Evolutionary conservation across 2,113 vertebrate genomes (phyloP), one percentile per base, ranked within the genome.

Genomic region (Lepus timidus): DNA sequence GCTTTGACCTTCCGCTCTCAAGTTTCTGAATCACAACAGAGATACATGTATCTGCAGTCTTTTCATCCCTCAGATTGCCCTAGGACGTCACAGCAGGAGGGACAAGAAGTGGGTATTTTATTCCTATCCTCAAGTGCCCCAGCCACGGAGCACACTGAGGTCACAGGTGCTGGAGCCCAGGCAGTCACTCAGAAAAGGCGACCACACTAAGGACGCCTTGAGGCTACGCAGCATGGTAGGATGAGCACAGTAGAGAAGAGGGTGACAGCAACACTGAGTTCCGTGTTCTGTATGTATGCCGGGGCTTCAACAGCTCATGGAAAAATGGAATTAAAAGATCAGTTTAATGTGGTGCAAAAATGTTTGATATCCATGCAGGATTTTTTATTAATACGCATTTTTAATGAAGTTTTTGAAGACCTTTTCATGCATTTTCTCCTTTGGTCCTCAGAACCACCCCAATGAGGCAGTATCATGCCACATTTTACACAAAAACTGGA

Each of bases 401-500:
- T 58, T 58, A 58, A 58, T 58, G 55, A 58, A 58, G 55, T 58
- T 58, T 58, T 58, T 58, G 55, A 19, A 58, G 55, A 85, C 44
- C 67, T 65, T 75, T 44, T 44, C 44, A 44, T 44, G 44, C 44
- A 44, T 44, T 44, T 83, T 65, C 25, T 68, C 51, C 65, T 67
- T 62, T 73, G 84, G 13, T 67, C n/a, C 58, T 86, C 91, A 94
- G 58, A 93, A 61, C 51, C 25, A 76, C 29, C 33, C 58, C 29
- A 61, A 31, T 29, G 10, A 81, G n/a, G 20, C 25, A 74, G 20
- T 51, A 90, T 78, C 14, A 74, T 65, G 39, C 25, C 29, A 78
- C 1, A 74, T 67, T 70, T 94, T 1, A 90, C 19, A 90, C 61
- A 85, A 96, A 95, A 85, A 88, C 23, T 1, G 19, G 4, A 95